These are phyloP conservation scores for Tetragnatha versicolor DNA, from an alignment of 1,140 invertebrate species.

Conservation along the genomic window DNA sequence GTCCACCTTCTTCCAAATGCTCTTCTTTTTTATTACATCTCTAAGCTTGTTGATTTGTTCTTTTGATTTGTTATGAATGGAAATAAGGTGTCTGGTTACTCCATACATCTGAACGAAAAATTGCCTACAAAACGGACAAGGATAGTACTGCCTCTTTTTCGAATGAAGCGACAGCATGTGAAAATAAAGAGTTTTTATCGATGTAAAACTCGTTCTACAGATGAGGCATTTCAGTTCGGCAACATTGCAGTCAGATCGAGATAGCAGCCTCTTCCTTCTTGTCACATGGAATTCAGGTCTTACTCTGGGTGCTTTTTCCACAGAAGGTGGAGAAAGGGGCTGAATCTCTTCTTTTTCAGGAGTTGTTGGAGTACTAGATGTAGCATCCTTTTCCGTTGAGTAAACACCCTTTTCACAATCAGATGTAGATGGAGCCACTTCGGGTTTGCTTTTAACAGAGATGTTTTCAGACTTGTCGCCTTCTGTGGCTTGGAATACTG, in stretches of 20 bases:
- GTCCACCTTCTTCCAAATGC: slow-evolving; percentile 54
- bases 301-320: neutral
- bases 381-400: no score
- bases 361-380: neutral
- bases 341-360: neutral
- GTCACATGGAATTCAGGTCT: slow-evolving; percentile 46
- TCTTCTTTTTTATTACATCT: slow-evolving; percentile 58
- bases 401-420: slow-evolving; percentile 35
- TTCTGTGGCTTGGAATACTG: slow-evolving; percentile 29
- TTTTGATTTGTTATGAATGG: slow-evolving; percentile 61
- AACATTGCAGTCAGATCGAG: slow-evolving; percentile 44
- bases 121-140: slow-evolving; percentile 63
- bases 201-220: slow-evolving; percentile 60
- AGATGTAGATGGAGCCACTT: neutral
- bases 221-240: slow-evolving; percentile 56
- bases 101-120: slow-evolving; percentile 63
- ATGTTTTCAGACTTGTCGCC: neutral
- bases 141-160: slow-evolving; percentile 60
- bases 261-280: slow-evolving; percentile 22
- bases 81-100: slow-evolving; percentile 62
- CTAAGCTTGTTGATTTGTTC: slow-evolving; percentile 61
- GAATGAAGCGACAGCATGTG: slow-evolving; percentile 63
- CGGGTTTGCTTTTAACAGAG: neutral
- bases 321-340: neutral
- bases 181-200: slow-evolving; percentile 60